phyloP scores from a whole-genome alignment of 2,888 invertebrate species.

The Ophion obscuratus region DNA sequence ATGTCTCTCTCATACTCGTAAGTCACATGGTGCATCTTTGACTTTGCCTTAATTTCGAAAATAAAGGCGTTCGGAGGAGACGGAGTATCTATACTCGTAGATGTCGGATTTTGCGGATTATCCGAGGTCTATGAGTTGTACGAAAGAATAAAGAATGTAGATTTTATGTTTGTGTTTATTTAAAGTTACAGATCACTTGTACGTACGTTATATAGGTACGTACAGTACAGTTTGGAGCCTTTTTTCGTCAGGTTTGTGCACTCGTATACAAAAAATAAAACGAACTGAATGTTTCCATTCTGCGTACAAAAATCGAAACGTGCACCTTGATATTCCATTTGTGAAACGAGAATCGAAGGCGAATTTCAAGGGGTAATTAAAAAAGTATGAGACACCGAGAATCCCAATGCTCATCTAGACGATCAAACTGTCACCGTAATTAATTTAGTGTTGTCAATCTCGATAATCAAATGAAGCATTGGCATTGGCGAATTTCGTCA shows the following conservation, averaged over 20 bases:
- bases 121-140: conserved; percentile 1
- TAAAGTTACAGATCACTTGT: conserved; percentile 51
- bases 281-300: conserved; percentile 19
- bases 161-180: conserved; percentile 28
- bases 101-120: not conserved
- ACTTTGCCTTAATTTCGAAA: not conserved
- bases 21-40: not conserved
- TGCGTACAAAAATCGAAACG: conserved; percentile 36
- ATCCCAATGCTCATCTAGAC: conserved; percentile 10
- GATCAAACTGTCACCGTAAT: conserved; percentile 14
- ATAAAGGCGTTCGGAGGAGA: not conserved
- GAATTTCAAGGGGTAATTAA: not conserved
- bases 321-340: conserved; percentile 6
- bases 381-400: not conserved
- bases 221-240: conserved; percentile 44
- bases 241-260: conserved; percentile 25
- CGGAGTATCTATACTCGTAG: not conserved
- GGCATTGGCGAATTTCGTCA: not conserved
- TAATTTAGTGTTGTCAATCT: conserved; percentile 50
- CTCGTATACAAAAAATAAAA: conserved; percentile 44
- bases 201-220: conserved; percentile 52
- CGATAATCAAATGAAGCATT: conserved; percentile 48
- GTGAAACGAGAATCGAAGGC: conserved; percentile 11
- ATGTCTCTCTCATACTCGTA: not conserved
- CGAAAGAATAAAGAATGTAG: conserved; percentile 5